Evolutionary conservation across 1,140 invertebrate genomes (phyloP).

Genomic region (Magallana angulata): DNA sequence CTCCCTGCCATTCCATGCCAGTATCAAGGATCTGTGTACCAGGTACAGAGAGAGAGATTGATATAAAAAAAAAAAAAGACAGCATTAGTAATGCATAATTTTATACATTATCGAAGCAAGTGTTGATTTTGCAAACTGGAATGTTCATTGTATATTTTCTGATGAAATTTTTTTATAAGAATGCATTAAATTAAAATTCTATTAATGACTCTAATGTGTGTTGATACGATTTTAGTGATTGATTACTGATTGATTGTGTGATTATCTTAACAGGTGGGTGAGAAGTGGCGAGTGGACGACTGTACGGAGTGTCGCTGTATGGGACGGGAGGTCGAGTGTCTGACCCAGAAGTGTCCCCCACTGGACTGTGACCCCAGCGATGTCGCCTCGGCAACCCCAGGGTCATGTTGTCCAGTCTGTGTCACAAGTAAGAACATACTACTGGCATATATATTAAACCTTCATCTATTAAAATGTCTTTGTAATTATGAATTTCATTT

Average conservation of each 20-base stretch:
- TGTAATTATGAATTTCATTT: too few species aligned
- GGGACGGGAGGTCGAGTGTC: conserved; percentile 89
- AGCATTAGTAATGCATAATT: too few species aligned
- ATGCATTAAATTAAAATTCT: too few species aligned
- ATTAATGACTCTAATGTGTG: too few species aligned
- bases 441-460: too few species aligned
- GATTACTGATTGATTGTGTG: not conserved
- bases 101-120: too few species aligned
- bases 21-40: conserved; percentile 65
- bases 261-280: conserved; percentile 85
- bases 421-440: conserved; percentile 84
- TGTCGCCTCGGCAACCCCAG: conserved; percentile 78
- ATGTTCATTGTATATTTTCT: too few species aligned
- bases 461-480: too few species aligned
- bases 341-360: conserved; percentile 86
- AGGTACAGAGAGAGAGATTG: conserved; percentile 61
- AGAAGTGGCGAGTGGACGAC: conserved; percentile 90
- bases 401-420: conserved; percentile 92
- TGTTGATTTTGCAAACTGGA: too few species aligned
- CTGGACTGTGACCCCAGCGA: conserved; percentile 67
- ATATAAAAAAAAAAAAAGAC: not conserved
- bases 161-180: too few species aligned
- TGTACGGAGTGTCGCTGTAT: conserved; percentile 92
- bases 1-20: conserved; percentile 65
- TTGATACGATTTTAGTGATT: not conserved